Base-by-base conservation (phyloP, 2,888 invertebrate genomes). In the Eudemis profundana region DNA sequence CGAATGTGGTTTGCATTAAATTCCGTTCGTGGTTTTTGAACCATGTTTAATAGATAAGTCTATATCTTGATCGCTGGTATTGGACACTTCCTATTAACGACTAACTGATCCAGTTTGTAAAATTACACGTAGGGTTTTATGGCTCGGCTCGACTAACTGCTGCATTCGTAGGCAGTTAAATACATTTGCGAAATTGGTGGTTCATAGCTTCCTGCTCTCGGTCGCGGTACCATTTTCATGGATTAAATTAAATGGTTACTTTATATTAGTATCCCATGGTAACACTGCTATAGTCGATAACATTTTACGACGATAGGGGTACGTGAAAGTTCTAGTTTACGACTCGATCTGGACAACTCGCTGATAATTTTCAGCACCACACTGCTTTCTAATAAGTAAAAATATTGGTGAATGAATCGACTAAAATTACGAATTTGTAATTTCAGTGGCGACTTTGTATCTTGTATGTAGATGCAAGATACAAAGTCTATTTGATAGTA, bases 151-250 rank as follows among this genome's bases (percentile, higher is more conserved):
- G n/a, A n/a, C 49, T 33, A 50, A 49, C 33, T 42, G 44, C 29
- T 49, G 29, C 27, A 59, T 59, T 60, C 40, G 65, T 36, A 49
- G 49, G 14, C 49, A 38, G 38, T 46, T n/a, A 33, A 62, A 54
- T 62, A 54, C 46, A 46, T 65, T 65, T 65, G 53, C 65, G 53
- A 65, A 65, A 65, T 60, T 60, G 42, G 44, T 17, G 50, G 59
- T 65, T 59, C 51, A 38, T 38, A 51, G 46, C 65, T 65, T 60
- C 65, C 65, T 53, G 60, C 38, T 60, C 53, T 27, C 14, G 23
- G 17, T 49, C 17, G 65, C 50, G 51, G 44, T 59, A 64, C 46
- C 50, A 46, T 51, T 44, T 38, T 65, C 38, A 60, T 51, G 51
- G 38, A 53, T 65, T 64, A 51, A 51, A 38, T 27, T 64, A 51